These are phyloP conservation scores for Chrysochloris asiatica DNA, from an alignment of 2,113 vertebrate species.

Conservation along the genomic window DNA sequence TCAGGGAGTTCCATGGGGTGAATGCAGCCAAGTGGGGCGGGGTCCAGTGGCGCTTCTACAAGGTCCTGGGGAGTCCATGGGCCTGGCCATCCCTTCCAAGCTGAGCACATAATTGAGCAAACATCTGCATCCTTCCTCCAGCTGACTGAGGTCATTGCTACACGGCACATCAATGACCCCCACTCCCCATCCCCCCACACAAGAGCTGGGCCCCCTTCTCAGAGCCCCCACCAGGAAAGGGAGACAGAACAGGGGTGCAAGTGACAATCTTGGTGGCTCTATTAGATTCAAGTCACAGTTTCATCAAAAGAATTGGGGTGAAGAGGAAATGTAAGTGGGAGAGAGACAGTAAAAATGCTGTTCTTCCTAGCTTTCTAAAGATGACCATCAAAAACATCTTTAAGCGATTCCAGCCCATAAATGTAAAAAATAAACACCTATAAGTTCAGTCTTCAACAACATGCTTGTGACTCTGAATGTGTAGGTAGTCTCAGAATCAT, in stretches of 20 bases:
- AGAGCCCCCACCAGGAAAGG: not conserved
- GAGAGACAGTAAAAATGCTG: not conserved
- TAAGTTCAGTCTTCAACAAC: not conserved
- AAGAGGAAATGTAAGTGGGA: too few species aligned
- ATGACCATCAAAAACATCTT: not conserved
- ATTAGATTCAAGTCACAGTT: not conserved
- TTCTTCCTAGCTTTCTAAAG: not conserved
- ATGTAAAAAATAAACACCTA: not conserved
- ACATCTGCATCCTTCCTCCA: not conserved
- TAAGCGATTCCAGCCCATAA: not conserved
- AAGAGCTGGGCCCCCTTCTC: not conserved
- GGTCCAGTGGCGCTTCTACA: not conserved
- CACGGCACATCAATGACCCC: accelerated
- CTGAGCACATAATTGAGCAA: not conserved
- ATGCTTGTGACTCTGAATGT: not conserved
- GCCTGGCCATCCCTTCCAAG: not conserved
- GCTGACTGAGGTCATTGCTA: too few species aligned
- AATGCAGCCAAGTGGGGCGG: not conserved
- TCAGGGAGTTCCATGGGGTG: not conserved
- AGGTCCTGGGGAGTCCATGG: not conserved
- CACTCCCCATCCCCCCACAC: not conserved
- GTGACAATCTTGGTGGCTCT: not conserved
- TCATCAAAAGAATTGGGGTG: not conserved
- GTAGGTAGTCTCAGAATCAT: not conserved
- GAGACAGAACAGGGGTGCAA: not conserved